Evolutionary conservation across 92 coral and sea anemone species (phyloP).

Genomic region (Epizoanthus rinbou): DNA sequence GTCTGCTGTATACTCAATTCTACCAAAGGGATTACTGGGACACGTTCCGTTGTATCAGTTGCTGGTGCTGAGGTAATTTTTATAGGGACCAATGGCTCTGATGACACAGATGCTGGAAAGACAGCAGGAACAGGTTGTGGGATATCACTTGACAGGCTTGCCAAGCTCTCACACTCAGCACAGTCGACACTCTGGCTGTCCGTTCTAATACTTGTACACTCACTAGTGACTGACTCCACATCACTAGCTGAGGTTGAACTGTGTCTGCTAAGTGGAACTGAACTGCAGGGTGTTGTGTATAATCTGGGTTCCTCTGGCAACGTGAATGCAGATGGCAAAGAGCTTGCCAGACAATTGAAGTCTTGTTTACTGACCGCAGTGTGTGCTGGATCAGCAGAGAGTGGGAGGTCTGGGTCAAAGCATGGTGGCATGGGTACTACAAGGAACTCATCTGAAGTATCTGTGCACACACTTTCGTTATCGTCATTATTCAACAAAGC

Average conservation of each 20-base stretch:
- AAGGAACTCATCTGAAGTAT: conserved; percentile 75
- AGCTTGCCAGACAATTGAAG: conserved; percentile 1
- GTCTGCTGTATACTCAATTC: background rate
- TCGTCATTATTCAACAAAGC: conserved; percentile 37
- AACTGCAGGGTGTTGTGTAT: background rate
- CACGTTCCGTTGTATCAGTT: background rate
- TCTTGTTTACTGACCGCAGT: conserved; percentile 54
- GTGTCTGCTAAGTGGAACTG: background rate
- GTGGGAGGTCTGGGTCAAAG: conserved; percentile 88
- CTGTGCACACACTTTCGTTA: conserved; percentile 59
- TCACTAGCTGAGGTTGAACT: background rate
- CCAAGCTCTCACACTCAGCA: conserved; percentile 20
- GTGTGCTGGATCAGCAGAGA: conserved; percentile 66
- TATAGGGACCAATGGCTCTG: conserved; percentile 18
- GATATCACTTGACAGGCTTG: conserved; percentile 18
- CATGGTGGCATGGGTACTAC: conserved; percentile 96
- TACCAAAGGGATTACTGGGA: background rate
- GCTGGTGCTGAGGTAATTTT: background rate
- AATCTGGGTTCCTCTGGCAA: background rate
- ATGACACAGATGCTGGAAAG: conserved; percentile 15
- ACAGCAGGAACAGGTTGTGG: background rate
- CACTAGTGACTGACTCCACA: conserved; percentile 1
- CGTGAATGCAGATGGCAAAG: conserved; percentile 13
- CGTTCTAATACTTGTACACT: background rate
- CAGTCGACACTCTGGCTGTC: conserved; percentile 2